phyloP scores from a whole-genome alignment of 2,113 vertebrate genomes.

The Scomber scombrus region DNA sequence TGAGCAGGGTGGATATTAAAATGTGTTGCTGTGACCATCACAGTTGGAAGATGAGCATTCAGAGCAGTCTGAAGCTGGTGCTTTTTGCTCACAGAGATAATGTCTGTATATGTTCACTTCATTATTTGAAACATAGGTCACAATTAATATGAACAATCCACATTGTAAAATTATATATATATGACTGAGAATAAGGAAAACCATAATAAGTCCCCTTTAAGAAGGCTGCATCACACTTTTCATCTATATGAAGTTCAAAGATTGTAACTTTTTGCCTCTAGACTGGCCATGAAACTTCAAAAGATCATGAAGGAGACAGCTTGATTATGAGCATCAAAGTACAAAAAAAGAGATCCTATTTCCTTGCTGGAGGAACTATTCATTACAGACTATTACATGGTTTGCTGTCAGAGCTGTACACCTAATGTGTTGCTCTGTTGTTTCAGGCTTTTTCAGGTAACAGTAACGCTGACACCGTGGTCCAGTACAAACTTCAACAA shows the following conservation, averaged over 20 bases:
- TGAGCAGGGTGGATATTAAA: too few species aligned
- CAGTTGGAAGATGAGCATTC: too few species aligned
- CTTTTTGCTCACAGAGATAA: too few species aligned
- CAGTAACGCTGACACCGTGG: conserved; percentile 79
- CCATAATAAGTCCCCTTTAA: too few species aligned
- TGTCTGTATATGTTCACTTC: too few species aligned
- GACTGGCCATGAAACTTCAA: not conserved
- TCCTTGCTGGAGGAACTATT: not conserved
- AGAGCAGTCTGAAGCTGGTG: too few species aligned
- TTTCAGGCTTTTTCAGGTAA: conserved; percentile 77
- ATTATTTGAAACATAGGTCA: too few species aligned
- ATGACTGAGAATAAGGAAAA: too few species aligned
- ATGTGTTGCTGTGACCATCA: too few species aligned
- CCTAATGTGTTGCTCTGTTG: not conserved
- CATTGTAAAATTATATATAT: too few species aligned
- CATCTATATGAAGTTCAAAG: not conserved
- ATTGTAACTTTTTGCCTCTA: not conserved
- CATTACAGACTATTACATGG: not conserved
- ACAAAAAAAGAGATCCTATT: not conserved
- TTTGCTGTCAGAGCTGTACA: not conserved
- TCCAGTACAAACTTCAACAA: conserved; percentile 77
- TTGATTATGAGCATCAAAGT: not conserved
- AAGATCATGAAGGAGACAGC: not conserved
- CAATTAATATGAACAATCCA: too few species aligned
- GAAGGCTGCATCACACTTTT: not conserved